Conservation (phyloP, 2,113 vertebrate genomes). For the Thamnophis sirtalis region DNA sequence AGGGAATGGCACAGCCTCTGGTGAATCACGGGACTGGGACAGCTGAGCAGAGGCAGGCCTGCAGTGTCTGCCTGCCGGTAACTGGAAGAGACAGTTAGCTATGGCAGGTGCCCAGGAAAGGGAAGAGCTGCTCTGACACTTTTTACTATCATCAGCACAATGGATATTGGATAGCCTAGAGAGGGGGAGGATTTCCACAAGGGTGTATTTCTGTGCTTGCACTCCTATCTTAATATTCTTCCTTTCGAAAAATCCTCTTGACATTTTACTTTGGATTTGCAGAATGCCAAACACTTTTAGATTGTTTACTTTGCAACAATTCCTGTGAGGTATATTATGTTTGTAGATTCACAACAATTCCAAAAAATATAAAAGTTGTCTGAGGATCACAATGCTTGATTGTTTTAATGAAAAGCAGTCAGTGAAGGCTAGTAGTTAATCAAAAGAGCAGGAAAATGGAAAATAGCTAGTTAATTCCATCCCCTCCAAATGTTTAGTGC, state of each 20-base stretch:
- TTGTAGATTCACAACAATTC: background rate
- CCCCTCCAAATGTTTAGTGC: background rate
- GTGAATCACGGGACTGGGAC: slow-evolving; percentile 55
- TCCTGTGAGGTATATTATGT: background rate
- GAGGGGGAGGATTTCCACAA: background rate
- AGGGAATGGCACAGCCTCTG: slow-evolving; percentile 52
- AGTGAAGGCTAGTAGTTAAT: background rate
- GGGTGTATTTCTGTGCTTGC: background rate
- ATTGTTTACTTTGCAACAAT: background rate
- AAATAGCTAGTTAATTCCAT: background rate
- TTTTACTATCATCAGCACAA: background rate
- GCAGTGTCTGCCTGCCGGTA: slow-evolving; percentile 11
- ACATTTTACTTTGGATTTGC: background rate
- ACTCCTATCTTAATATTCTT: background rate
- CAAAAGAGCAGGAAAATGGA: background rate
- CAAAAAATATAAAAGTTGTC: background rate
- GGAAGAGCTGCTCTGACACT: background rate
- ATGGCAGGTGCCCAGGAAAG: slow-evolving; percentile 4
- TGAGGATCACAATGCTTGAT: background rate
- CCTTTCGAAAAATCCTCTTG: background rate
- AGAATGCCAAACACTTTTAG: background rate
- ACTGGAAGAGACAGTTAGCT: slow-evolving; percentile 11
- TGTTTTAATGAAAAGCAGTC: background rate
- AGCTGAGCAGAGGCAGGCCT: slow-evolving; percentile 23
- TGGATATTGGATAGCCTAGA: background rate